Percentiles rank a stretch among this genome's conserved stretches.
phyloP scores from a whole-genome alignment of 2,797 vertebrate genomes.

The Percopsis omiscomaycus region DNA sequence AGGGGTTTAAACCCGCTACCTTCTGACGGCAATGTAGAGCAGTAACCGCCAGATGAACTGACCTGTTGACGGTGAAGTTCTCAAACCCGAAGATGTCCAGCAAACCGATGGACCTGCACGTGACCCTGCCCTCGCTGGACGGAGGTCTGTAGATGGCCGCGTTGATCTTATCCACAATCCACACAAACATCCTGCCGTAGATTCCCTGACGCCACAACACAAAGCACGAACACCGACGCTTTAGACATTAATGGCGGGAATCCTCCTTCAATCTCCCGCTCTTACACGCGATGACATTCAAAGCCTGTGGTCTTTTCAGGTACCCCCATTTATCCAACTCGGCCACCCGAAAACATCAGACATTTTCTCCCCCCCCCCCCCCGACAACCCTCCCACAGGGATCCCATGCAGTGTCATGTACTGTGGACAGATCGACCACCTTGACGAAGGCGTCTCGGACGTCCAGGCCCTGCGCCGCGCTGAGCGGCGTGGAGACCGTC shows the following conservation, averaged over 20 bases:
- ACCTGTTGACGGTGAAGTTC: slow-evolving; percentile 97
- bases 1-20: background rate
- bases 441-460: slow-evolving; percentile 96
- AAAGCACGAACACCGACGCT: too few relatives aligned
- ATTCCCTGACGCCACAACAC: slow-evolving; percentile 82
- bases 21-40: background rate
- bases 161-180: slow-evolving; percentile 98
- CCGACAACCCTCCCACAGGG: background rate
- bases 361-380: too few relatives aligned
- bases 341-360: too few relatives aligned
- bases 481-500: slow-evolving; percentile 92
- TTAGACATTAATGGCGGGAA: too few relatives aligned
- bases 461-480: slow-evolving; percentile 89
- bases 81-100: slow-evolving; percentile 99
- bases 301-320: too few relatives aligned
- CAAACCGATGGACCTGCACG: slow-evolving; percentile 88
- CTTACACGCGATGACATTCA: too few relatives aligned
- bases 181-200: slow-evolving; percentile 93
- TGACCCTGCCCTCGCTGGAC: slow-evolving; percentile 79
- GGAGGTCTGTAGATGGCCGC: slow-evolving; percentile 92
- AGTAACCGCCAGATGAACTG: background rate
- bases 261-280: too few relatives aligned
- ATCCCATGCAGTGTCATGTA: background rate
- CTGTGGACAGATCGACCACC: slow-evolving; percentile 64
- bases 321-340: too few relatives aligned